Conservation (phyloP, 2,888 invertebrate genomes). For the Anarsia innoxiella region DNA sequence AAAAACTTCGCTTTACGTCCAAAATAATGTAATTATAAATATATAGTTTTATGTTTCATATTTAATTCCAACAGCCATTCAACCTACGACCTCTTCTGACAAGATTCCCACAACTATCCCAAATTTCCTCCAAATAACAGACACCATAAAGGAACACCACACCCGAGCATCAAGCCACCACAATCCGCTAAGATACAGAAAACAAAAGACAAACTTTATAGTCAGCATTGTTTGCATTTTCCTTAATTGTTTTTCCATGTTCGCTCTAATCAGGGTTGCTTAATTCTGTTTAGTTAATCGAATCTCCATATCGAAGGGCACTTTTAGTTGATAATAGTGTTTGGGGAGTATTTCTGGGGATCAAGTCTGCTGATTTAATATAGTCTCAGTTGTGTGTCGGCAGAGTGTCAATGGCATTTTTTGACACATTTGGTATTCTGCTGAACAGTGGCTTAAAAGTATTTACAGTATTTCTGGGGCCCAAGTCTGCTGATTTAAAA, state of each 20-base stretch:
- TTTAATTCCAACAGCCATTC: too few relatives aligned
- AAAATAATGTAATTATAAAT: too few relatives aligned
- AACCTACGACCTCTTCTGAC: too few relatives aligned
- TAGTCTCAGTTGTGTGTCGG: too few relatives aligned
- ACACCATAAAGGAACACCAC: too few relatives aligned
- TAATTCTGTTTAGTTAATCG: constrained; percentile 59
- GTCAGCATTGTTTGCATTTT: constrained; percentile 63
- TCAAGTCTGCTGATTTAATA: constrained; percentile 49
- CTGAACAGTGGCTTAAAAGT: too few relatives aligned
- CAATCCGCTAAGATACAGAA: constrained; percentile 58
- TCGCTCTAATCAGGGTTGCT: constrained; percentile 52
- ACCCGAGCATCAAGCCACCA: constrained; percentile 27
- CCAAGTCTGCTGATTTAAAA: constrained; percentile 49
- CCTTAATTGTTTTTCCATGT: constrained; percentile 73
- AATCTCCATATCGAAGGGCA: constrained; percentile 53
- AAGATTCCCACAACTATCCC: too few relatives aligned
- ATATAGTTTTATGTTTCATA: too few relatives aligned
- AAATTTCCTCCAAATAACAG: too few relatives aligned
- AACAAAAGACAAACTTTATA: constrained; percentile 65
- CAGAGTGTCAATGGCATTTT: not conserved
- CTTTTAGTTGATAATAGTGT: constrained; percentile 26
- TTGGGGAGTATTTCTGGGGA: constrained; percentile 37
- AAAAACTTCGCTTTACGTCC: too few relatives aligned
- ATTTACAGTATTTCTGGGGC: too few relatives aligned
- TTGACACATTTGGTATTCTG: too few relatives aligned